Percentiles rank a stretch among this genome's conserved stretches.
Evolutionary conservation across 2,888 invertebrate species (phyloP).

Genomic region (Criorhina ranunculi): DNA sequence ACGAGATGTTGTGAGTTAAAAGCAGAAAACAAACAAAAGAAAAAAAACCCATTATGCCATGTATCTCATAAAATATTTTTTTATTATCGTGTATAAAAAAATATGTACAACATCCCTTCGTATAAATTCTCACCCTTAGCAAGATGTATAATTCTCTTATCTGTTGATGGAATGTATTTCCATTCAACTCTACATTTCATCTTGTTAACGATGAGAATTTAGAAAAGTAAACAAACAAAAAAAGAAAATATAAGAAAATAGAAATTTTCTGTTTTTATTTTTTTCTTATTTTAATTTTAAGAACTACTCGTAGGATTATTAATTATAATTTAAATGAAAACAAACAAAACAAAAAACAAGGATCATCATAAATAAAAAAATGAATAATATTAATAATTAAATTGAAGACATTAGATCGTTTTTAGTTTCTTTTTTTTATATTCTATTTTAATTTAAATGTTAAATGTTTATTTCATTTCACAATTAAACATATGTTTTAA

Average conservation of each 20-base stretch:
- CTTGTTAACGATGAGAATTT: conserved; percentile 63
- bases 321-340: conserved; percentile 64
- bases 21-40: conserved; percentile 74
- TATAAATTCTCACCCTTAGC: conserved; percentile 68
- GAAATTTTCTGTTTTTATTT: conserved; percentile 32
- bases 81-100: conserved; percentile 53
- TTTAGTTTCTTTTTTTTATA: conserved; percentile 57
- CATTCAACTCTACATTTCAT: conserved; percentile 28
- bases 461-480: conserved; percentile 65
- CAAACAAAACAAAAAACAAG: conserved; percentile 65
- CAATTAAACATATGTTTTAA: conserved; percentile 58
- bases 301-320: conserved; percentile 75
- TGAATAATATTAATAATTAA: no score
- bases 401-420: conserved; percentile 74
- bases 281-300: conserved; percentile 70
- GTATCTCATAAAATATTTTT: conserved; percentile 71
- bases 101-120: conserved; percentile 53
- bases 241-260: conserved; percentile 36
- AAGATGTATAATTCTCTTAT: conserved; percentile 36
- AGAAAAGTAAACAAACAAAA: background rate
- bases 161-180: conserved; percentile 11
- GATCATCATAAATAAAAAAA: conserved; percentile 49
- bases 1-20: conserved; percentile 75
- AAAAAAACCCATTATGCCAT: conserved; percentile 64
- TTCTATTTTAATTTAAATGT: conserved; percentile 66